Base-by-base conservation (phyloP, 2,113 vertebrate genomes). In the Sebastes fasciatus region DNA sequence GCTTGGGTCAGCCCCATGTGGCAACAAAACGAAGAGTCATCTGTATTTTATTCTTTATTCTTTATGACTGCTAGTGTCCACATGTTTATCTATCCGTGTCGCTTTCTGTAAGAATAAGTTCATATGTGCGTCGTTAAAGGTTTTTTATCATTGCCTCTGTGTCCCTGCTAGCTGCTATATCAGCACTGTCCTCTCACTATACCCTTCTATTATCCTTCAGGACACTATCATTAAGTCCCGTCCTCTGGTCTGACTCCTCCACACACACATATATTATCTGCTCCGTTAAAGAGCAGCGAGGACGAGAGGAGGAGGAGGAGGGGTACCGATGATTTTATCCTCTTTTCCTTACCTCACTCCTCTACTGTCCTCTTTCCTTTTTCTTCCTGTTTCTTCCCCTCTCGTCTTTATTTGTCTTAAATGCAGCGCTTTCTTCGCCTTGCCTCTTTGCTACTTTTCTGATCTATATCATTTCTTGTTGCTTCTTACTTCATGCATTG, bases 191-290 rank as follows among this genome's bases (percentile, higher is more conserved):
- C 90, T 88, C 63, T 71, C 52, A 67, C 46, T 70, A 58, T 68
- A 71, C 77, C 88, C 84, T 88, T 65, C n/a, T 82, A 81, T 92
- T 92, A 89, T 91, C 88, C 86, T 93, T 54, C 70, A 82, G 90
- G 82, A 89, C 72, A 62, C 84, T 84, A 57, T 92, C 80, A 90
- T 92, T 88, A 91, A 77, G 83, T 88, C 78, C 87, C 13, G 80
- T 90, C 91, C 89, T 90, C 85, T 80, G 64, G 84, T 85, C 80
- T 70, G 80, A 85, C 72, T 80, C 77, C 79, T 79, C 51, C 76
- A 75, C 77, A 61, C 77, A 63, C 78, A 76, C 48, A 74, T 34
- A 34, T 34, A 34, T 84, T 74, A 89, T 90, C 74, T 75, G 74
- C 74, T 89, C 17, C 1, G 5, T 62, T 76, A 57, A 68, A 79